Evolutionary conservation across 1,140 invertebrate species (phyloP), one percentile per base, ranked within the genome.

Genomic region (Diachasma alloeum): DNA sequence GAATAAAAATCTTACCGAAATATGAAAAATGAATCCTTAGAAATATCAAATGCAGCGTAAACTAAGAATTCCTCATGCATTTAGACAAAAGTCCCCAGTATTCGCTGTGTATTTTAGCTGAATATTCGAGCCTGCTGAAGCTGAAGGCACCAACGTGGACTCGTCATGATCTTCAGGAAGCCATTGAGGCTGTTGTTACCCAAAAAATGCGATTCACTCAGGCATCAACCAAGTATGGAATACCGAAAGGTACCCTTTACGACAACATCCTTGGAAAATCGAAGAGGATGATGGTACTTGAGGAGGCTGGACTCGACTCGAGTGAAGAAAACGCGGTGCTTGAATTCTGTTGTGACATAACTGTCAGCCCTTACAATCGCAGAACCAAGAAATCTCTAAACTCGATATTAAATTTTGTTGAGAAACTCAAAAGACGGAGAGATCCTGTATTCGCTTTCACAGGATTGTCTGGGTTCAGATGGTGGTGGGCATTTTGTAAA

Each of bases 401-500:
- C 56, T 91, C 92, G 72, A 91, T 95, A n/a, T 83, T 94, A 26
- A 87, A 89, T 39, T 94, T 91, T 79, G 94, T 94, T 15, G 92
- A 94, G 79, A 92, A 91, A 78, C 81, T 94, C 31, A 88, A 91
- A 78, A 90, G 91, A 63, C 86, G 84, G 17, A 89, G 92, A 74
- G 92, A 94, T 76, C 92, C 93, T 0, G 89, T 88, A 74, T 94
- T 94, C 82, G 84, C 90, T 24, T 94, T 94, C 79, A 91, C 91
- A 53, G 93, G 93, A 5, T 87, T 94, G 8, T 91, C 92, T 8
- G 94, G 94, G 1, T 95, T 94, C 81, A 86, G 93, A 19, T 95
- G 94, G 94, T 95, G 94, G 94, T 95, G 94, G 94, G 94, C 94
- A 0, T 95, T 95, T 81, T 94, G 94, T 89, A 94, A 94, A 84